A percentile compares a stretch with the other conserved stretches of the same genome.
Evolutionary conservation across 2,888 invertebrate species (phyloP).

Genomic region (Steinernema scapterisci): DNA sequence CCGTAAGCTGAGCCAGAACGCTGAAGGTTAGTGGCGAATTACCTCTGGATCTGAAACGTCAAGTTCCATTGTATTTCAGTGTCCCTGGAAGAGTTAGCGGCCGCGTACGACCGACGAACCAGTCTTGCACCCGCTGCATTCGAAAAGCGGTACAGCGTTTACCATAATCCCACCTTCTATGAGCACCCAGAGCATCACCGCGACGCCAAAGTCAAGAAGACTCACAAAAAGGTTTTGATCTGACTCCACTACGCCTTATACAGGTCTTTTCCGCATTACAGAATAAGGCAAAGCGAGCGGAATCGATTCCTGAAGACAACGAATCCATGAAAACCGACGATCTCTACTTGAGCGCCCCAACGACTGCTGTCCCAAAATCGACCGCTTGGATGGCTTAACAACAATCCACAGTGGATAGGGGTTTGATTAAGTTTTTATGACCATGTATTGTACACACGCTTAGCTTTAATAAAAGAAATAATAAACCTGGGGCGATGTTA

Average conservation of each 20-base stretch:
- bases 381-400: slow-evolving; percentile 28
- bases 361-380: slow-evolving; percentile 13
- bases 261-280: no score
- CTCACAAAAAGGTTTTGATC: slow-evolving; percentile 1
- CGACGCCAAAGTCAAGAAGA: slow-evolving; percentile 38
- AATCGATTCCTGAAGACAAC: slow-evolving; percentile 24
- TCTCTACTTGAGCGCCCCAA: slow-evolving; percentile 29
- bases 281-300: slow-evolving; percentile 11
- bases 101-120: slow-evolving; percentile 47
- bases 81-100: slow-evolving; percentile 56
- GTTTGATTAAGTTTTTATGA: not conserved
- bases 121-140: slow-evolving; percentile 32
- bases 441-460: slow-evolving; percentile 9
- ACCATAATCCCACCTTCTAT: slow-evolving; percentile 42
- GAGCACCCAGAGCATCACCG: slow-evolving; percentile 53
- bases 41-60: no score
- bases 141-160: slow-evolving; percentile 33
- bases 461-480: slow-evolving; percentile 23
- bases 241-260: not conserved
- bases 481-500: no score
- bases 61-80: no score
- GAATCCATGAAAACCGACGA: slow-evolving; percentile 25
- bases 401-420: not conserved
- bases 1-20: slow-evolving; percentile 28
- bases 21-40: slow-evolving; percentile 29